These are phyloP conservation scores for Auanema freiburgensis DNA, from an alignment of 2,888 invertebrate species.

Conservation along the genomic window DNA sequence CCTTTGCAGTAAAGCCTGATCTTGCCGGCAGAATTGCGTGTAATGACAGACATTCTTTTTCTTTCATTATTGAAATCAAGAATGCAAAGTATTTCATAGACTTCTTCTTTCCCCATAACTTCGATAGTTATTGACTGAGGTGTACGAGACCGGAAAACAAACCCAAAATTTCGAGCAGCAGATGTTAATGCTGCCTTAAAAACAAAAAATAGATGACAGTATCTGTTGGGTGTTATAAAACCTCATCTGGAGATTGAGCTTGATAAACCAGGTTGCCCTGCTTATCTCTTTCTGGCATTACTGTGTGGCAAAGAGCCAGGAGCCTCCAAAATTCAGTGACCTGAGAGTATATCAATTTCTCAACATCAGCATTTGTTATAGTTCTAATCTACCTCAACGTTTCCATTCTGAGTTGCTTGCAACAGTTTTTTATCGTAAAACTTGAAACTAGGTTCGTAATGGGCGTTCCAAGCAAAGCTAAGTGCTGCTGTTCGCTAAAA, in stretches of 20 bases:
- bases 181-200: slow-evolving; percentile 83
- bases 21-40: slow-evolving; percentile 61
- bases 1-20: slow-evolving; percentile 85
- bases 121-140: slow-evolving; percentile 70
- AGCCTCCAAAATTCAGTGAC: slow-evolving; percentile 71
- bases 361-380: slow-evolving; percentile 1
- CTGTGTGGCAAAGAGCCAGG: slow-evolving; percentile 94
- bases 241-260: slow-evolving; percentile 96
- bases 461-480: slow-evolving; percentile 88
- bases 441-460: slow-evolving; percentile 86
- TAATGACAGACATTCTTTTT: slow-evolving; percentile 92
- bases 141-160: slow-evolving; percentile 79
- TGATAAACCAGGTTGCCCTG: slow-evolving; percentile 69
- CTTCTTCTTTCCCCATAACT: slow-evolving; percentile 64
- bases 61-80: slow-evolving; percentile 98
- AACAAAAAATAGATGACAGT: neutral
- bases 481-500: slow-evolving; percentile 44
- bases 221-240: neutral
- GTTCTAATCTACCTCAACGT: slow-evolving; percentile 72
- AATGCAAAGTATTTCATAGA: slow-evolving; percentile 91
- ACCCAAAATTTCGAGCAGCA: slow-evolving; percentile 96
- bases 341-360: slow-evolving; percentile 29
- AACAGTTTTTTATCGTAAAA: slow-evolving; percentile 87
- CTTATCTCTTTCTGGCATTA: slow-evolving; percentile 77
- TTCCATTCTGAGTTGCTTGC: slow-evolving; percentile 78